Base-by-base conservation (phyloP, 2,888 invertebrate species). In the Parapristionchus giblindavisi region DNA sequence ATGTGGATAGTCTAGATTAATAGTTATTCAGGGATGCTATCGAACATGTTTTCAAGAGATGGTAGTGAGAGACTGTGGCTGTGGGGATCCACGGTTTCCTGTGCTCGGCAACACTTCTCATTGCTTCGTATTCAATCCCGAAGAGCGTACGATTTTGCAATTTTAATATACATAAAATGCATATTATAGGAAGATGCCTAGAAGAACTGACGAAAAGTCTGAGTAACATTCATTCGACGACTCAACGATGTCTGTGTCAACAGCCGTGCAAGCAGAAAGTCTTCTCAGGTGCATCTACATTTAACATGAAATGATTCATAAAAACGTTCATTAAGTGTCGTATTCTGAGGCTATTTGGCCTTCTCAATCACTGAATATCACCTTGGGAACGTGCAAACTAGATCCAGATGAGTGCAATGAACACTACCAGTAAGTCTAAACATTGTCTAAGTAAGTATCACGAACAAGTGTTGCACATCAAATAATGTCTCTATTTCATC, bases 341-440 rank as follows among this genome's bases (percentile, higher is more conserved):
- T 85, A 85, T 75, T 87, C 87, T 8, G 85, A 84, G 58, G 85
- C 87, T 4, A 84, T 81, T 40, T 87, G 87, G 87, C 87, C 87
- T 1, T 84, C 84, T 29, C 79, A 82, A 68, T 82, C 84, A 8
- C 75, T 86, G 21, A 84, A 86, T 43, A 85, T 85, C 29, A 77
- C 80, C 11, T 78, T 85, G 1, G 85, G 84, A 29, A 73, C 78
- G 14, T 86, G 86, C 63, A 78, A 83, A 52, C 76, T 79, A 21
- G 60, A 75, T 29, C 81, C 81, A 6, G 84, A 81, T 38, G 80
- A 81, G 65, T 86, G 86, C 73, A 85, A 85, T 71, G 84, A 84
- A 71, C 82, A 86, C 70, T 86, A 85, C 66, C 79, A 83, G 84
- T 85, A 40, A 32, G 56, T 36, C 3, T n/a, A n/a, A n/a, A n/a